phyloP scores from a whole-genome alignment of 1,140 invertebrate species.

The Sinonovacula constricta region DNA sequence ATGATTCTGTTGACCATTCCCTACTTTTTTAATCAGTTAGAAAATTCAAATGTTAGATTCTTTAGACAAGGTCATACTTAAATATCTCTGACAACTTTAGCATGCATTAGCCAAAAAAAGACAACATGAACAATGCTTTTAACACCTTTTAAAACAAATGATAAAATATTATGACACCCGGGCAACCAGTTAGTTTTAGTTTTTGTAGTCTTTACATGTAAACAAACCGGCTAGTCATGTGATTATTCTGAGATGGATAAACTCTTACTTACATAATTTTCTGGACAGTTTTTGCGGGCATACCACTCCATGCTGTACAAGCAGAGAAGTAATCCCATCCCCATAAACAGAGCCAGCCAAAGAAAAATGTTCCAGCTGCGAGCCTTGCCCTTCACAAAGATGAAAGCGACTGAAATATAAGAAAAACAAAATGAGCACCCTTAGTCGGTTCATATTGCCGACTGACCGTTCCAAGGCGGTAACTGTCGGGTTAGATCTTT shows the following conservation, averaged over 20 bases:
- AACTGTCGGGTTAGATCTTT: too few species aligned
- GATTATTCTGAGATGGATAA: not conserved
- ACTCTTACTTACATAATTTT: slow-evolving; percentile 69
- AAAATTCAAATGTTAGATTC: too few species aligned
- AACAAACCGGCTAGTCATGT: not conserved
- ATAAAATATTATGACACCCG: not conserved
- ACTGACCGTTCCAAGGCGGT: too few species aligned
- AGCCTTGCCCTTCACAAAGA: slow-evolving; percentile 79
- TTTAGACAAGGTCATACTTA: too few species aligned
- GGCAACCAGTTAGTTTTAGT: not conserved
- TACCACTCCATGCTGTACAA: slow-evolving; percentile 92
- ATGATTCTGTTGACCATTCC: too few species aligned
- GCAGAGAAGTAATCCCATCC: slow-evolving; percentile 87
- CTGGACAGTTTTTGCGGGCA: slow-evolving; percentile 88
- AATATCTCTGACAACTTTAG: too few species aligned
- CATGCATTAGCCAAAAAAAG: too few species aligned
- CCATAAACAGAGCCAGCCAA: slow-evolving; percentile 88
- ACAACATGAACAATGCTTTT: too few species aligned
- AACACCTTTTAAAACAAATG: too few species aligned
- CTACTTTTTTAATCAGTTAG: too few species aligned
- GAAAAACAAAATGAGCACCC: slow-evolving; percentile 65
- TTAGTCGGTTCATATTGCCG: not conserved
- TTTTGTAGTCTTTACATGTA: not conserved
- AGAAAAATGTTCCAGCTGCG: slow-evolving; percentile 86
- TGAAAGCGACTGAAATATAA: slow-evolving; percentile 78